Base-by-base conservation (phyloP, 37 sponge, comb jelly and placozoan species). In the Geodia barretti region DNA sequence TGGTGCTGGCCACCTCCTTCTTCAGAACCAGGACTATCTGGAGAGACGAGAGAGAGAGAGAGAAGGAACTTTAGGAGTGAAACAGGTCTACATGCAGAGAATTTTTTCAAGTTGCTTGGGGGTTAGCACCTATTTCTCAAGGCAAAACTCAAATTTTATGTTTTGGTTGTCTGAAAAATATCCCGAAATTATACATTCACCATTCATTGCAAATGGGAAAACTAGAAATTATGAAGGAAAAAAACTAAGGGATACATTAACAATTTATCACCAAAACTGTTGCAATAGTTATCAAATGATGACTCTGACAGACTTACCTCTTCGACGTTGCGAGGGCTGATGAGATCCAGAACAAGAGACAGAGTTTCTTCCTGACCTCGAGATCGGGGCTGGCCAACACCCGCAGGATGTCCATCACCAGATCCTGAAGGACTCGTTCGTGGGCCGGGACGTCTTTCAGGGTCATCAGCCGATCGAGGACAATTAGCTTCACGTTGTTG, bases 401-500 rank as follows among this genome's bases (percentile, higher is more conserved):
- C 20, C 97, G 81, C 40, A 99, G 76, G 19, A 99, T 85, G 74
- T 99, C 99, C 99, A 99, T 99, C 77, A 94, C 84, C 69, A 95
- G 87, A 29, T 98, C 98, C 91, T 97, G 97, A 2, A 99, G 75
- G 40, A 97, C 82, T 34, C 82, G 88, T 77, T 93, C 93, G 60
- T 97, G 92, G 31, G 82, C 61, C 5, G 91, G 89, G 47, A 84
- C 79, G 8, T 83, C 75, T 79, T 83, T 94, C 34, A 99, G 84
- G 31, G 86, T 69, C 26, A 80, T 81, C 63, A 97, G 83, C 0
- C 96, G 87, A 64, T 99, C 99, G 41, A 99, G 75, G 11, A 99
- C 99, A 33, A 99, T 97, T 38, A 99, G 78, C 77, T 99, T 99
- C 60, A 99, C 93, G 70, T 99, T 99, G 86, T 99, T 99, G 79